phyloP scores from a whole-genome alignment of 2,888 invertebrate species.

The Cataglyphis albicans region DNA sequence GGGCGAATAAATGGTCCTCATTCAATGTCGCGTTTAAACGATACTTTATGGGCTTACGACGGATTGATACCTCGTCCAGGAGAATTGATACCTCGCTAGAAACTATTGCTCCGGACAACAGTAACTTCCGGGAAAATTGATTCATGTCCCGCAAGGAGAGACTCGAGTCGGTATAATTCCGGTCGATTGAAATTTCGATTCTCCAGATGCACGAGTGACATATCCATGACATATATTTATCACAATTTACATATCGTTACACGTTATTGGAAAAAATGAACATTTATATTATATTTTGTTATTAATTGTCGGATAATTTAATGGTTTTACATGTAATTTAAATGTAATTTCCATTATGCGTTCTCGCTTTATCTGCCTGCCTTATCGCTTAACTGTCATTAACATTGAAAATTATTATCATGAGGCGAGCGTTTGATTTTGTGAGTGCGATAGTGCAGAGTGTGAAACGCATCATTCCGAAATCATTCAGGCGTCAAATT shows the following conservation, averaged over 20 bases:
- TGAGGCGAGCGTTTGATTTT: slow-evolving; percentile 34
- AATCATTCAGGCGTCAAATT: slow-evolving; percentile 48
- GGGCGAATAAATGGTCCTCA: slow-evolving; percentile 31
- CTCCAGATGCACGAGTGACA: background rate
- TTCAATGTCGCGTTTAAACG: slow-evolving; percentile 32
- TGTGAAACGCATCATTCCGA: slow-evolving; percentile 49
- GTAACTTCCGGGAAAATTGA: slow-evolving; percentile 52
- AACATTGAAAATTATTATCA: slow-evolving; percentile 38
- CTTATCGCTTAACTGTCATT: slow-evolving; percentile 17
- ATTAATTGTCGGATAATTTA: background rate
- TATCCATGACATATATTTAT: background rate
- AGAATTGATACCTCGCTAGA: slow-evolving; percentile 45
- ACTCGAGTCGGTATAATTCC: background rate
- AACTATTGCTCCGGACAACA: slow-evolving; percentile 42
- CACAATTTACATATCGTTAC: background rate
- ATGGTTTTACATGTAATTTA: background rate
- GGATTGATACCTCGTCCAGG: slow-evolving; percentile 50
- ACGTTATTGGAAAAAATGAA: background rate
- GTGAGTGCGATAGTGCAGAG: slow-evolving; percentile 17
- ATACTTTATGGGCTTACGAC: slow-evolving; percentile 53
- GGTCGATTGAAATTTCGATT: slow-evolving; percentile 4
- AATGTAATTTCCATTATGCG: background rate
- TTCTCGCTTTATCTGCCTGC: background rate
- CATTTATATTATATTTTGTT: background rate
- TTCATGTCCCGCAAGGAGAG: slow-evolving; percentile 33